phyloP scores from a whole-genome alignment of 1,140 invertebrate genomes.

The Polypedilum vanderplanki region DNA sequence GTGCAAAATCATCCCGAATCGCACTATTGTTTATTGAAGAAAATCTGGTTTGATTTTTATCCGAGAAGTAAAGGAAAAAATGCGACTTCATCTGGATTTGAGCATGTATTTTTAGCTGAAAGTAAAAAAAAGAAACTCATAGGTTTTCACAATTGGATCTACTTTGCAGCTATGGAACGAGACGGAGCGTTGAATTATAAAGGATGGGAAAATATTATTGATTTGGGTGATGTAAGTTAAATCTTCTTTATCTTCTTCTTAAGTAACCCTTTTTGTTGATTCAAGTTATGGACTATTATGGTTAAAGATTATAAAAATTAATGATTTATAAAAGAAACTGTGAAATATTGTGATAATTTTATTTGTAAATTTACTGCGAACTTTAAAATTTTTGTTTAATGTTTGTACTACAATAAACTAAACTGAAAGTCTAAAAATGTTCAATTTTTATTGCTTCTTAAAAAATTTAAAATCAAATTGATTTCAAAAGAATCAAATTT shows the following conservation, averaged over 20 bases:
- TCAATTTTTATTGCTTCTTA: too few relatives aligned
- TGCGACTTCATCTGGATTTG: conserved; percentile 72
- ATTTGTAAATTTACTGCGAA: too few relatives aligned
- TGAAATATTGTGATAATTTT: too few relatives aligned
- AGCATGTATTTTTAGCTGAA: conserved; percentile 82
- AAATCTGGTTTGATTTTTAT: conserved; percentile 76
- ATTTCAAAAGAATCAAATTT: too few relatives aligned
- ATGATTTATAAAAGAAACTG: too few relatives aligned
- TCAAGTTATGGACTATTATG: too few relatives aligned
- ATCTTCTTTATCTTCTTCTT: not conserved
- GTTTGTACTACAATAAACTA: too few relatives aligned
- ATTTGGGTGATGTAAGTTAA: conserved; percentile 60
- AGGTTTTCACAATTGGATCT: conserved; percentile 85
- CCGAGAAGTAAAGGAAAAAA: conserved; percentile 65
- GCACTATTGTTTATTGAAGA: conserved; percentile 64
- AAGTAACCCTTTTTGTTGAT: too few relatives aligned
- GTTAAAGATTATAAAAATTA: too few relatives aligned
- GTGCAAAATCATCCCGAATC: conserved; percentile 54
- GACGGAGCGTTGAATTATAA: conserved; percentile 61
- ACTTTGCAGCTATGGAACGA: conserved; percentile 67
- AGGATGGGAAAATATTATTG: conserved; percentile 65
- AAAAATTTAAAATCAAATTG: too few relatives aligned
- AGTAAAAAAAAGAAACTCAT: conserved; percentile 63
- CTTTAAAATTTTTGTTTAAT: too few relatives aligned
- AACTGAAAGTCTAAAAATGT: too few relatives aligned